Evolutionary conservation across 2,888 invertebrate genomes (phyloP), one percentile per base, ranked within the genome.

Genomic region (Rhingia campestris): DNA sequence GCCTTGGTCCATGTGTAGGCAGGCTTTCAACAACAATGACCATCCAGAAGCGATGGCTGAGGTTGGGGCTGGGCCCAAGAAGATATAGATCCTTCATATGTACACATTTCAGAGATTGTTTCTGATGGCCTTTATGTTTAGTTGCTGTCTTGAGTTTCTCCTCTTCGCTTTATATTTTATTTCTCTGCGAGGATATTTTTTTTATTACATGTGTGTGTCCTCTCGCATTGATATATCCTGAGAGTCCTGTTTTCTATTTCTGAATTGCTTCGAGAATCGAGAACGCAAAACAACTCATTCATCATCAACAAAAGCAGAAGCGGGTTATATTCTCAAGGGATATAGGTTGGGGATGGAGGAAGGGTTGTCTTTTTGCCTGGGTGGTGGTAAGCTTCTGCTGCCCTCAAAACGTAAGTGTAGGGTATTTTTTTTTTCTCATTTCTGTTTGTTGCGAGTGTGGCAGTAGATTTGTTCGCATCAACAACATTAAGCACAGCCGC

Each of bases 191-290:
- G 51, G 41, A 67, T 74, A 79, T 22, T 22, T 22, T 22, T 22
- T 82, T 79, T 82, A 82, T 82, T 82, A 64, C 72, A 82, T 73
- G 67, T 77, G 72, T 73, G 82, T 63, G 56, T 67, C 66, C 59
- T 64, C 22, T 22, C 22, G 22, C 58, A 66, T 54, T 81, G 75
- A 63, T 74, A 63, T 74, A 67, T 70, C 70, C 75, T 70, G 58
- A 75, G 69, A 74, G 70, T 66, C 75, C 69, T 81, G 76, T 72
- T 77, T 67, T 22, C 22, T 22, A 22, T 22, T 32, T 49, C 51
- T 47, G 35, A 43, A 72, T 56, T 61, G 61, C 61, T 66, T 61
- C 63, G 51, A 76, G 70, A 81, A 69, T 75, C 69, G 70, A 72
- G 77, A 73, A 74, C 77, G 73, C 79, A 79, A 64, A 77, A 73